Evolutionary conservation across 2,888 invertebrate genomes (phyloP), one percentile per base, ranked within the genome.

Genomic region (Hypomecis atomaria): DNA sequence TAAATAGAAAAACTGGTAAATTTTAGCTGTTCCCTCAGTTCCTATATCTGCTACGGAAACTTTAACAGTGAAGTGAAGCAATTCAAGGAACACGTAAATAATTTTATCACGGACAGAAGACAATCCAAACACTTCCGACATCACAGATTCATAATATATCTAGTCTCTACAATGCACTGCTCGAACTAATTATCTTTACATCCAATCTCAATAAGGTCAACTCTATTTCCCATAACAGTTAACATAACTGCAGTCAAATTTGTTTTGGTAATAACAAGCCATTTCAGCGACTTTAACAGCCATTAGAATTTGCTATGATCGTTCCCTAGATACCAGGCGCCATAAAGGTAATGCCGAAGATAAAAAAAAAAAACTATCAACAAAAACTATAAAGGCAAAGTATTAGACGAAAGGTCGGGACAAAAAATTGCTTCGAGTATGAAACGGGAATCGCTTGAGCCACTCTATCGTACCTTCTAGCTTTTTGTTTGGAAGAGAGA

Each of bases 301-400:
- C 83, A 87, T 90, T 87, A 85, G 76, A 87, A 90, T 91, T 90
- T 84, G 89, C 87, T 79, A 86, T 86, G 88, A 90, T 89, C 82
- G 77, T 80, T 85, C 75, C 75, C 74, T 67, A 85, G 86, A 88
- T 88, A 89, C 81, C 78, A 81, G 83, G 84, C 85, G 86, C 88
- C 88, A 84, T 91, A 83, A 91, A 88, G 82, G 85, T 87, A 88
- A 92, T 89, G 87, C 87, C 78, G 84, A 78, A 85, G 88, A 90
- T 90, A 88, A 84, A 85, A 81, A n/a, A n/a, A n/a, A 86, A 87
- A 90, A 90, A 90, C 83, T 85, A 86, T 83, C 83, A 85, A 86
- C 89, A 91, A 92, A 92, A 91, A 91, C 85, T 81, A 85, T 86
- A 82, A 82, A 85, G 76, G 79, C 81, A 74, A 85, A 88, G 81